Evolutionary conservation across 2,888 invertebrate genomes (phyloP).

Genomic region (Himalopsyche kuldschensis): DNA sequence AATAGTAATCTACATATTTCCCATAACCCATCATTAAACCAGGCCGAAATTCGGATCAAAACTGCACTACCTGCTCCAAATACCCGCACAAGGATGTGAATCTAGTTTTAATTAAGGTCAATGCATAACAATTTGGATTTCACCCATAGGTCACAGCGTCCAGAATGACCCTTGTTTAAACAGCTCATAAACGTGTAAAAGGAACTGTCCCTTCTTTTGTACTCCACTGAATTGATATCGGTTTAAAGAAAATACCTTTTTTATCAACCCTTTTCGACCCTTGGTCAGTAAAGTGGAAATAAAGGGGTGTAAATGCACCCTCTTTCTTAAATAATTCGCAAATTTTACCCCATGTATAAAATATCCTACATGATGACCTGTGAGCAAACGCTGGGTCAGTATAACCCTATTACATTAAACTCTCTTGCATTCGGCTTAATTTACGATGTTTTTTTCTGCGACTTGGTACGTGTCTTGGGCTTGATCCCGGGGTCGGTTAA

Average conservation of each 20-base stretch:
- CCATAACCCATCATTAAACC: conserved; percentile 9
- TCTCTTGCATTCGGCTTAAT: neutral
- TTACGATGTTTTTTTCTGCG: conserved; percentile 8
- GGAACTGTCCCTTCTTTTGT: conserved; percentile 24
- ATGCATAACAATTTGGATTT: conserved; percentile 15
- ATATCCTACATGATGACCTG: conserved; percentile 15
- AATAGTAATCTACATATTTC: conserved; percentile 20
- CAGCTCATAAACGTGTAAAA: conserved; percentile 15
- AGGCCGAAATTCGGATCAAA: neutral
- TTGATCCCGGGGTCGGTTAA: conserved; percentile 20
- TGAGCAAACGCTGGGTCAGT: conserved; percentile 21
- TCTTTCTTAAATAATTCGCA: neutral
- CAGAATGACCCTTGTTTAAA: conserved; percentile 29
- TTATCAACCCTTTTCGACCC: conserved; percentile 23
- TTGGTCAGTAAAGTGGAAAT: conserved; percentile 32
- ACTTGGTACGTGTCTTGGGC: conserved; percentile 18
- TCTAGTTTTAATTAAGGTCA: conserved; percentile 32
- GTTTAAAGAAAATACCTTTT: neutral
- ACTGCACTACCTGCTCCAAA: neutral
- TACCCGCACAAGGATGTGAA: conserved; percentile 3
- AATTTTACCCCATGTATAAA: neutral
- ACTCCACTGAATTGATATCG: neutral
- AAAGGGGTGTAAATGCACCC: neutral
- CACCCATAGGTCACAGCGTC: conserved; percentile 24
- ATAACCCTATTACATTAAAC: neutral